Percentiles rank a stretch among this genome's conserved stretches.
Conservation (phyloP, 2,113 vertebrate species). For the Leiothrix lutea region DNA sequence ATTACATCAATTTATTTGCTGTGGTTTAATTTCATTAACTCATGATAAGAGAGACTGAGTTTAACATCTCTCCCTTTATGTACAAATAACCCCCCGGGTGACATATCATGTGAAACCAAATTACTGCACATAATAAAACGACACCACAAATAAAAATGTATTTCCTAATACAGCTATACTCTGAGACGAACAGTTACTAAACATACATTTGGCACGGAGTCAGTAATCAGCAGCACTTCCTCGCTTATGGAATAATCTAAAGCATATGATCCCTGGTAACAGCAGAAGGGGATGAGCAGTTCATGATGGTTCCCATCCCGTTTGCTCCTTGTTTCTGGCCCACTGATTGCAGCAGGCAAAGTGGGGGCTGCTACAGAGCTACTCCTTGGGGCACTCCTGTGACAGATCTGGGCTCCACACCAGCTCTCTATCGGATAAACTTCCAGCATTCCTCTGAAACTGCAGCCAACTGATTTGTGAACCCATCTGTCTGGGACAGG, state of each 20-base stretch:
- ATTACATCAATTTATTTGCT: constrained; percentile 58
- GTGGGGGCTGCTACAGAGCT: not conserved
- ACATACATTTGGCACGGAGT: not conserved
- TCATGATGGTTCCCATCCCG: fast-evolving
- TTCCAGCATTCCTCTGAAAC: not conserved
- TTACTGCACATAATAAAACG: constrained; percentile 29
- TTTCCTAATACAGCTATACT: constrained; percentile 16
- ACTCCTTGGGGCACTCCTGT: not conserved
- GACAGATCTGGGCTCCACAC: not conserved
- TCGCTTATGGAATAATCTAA: not conserved
- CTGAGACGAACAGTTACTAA: not conserved
- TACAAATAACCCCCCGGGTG: constrained; percentile 5
- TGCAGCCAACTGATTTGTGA: constrained; percentile 23
- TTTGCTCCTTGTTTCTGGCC: not conserved
- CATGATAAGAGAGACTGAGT: not conserved
- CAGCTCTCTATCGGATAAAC: not conserved
- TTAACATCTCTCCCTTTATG: constrained; percentile 31
- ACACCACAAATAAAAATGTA: constrained; percentile 39
- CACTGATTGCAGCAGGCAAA: not conserved
- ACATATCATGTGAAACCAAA: constrained; percentile 20
- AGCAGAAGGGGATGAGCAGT: not conserved
- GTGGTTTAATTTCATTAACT: constrained; percentile 60
- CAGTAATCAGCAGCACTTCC: not conserved
- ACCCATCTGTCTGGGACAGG: not conserved
- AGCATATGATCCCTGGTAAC: not conserved